Evolutionary conservation across 2,888 invertebrate genomes (phyloP), one percentile per base, ranked within the genome.

Genomic region (Dolichomitus sp.): DNA sequence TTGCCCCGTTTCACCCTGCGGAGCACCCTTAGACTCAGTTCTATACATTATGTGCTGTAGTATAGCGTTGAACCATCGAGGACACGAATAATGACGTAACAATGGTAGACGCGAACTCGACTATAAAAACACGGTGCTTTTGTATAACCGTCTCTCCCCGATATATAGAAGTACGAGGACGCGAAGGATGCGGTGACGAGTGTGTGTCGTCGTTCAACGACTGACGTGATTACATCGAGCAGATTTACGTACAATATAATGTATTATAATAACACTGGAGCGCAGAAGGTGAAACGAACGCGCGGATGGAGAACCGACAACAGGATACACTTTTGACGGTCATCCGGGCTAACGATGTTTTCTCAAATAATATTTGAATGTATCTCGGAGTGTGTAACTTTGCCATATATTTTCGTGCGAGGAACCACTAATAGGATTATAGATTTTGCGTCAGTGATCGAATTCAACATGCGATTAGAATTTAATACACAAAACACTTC

Each of bases 81-180:
- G 84, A 90, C 88, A 88, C 91, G 92, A 93, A 92, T 93, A 93
- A 93, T 92, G 91, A 93, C 90, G 91, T 90, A 93, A 93, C 93
- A 93, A 93, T 93, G 92, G 92, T 89, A 85, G 90, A 89, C 88
- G 86, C 86, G 89, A 89, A 83, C 75, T 80, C 79, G 66, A 69
- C 88, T 90, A 89, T 85, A 90, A 90, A 91, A 91, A 91, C 91
- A 91, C 89, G 86, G 87, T 88, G 86, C 89, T 91, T 79, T 92
- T 91, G 90, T 91, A 37, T 37, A 89, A 90, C 84, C 87, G 86
- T 87, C 86, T 72, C 33, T 19, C 40, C 40, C 63, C 30, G 63
- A 63, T 79, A 63, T 79, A 40, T 57, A 65, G 78, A 57, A 66
- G 76, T 57, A 61, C 45, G 61, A 76, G 77, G 66, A 65, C 59